Evolutionary conservation across 2,888 invertebrate species (phyloP).

Genomic region (Drosophila mimica): DNA sequence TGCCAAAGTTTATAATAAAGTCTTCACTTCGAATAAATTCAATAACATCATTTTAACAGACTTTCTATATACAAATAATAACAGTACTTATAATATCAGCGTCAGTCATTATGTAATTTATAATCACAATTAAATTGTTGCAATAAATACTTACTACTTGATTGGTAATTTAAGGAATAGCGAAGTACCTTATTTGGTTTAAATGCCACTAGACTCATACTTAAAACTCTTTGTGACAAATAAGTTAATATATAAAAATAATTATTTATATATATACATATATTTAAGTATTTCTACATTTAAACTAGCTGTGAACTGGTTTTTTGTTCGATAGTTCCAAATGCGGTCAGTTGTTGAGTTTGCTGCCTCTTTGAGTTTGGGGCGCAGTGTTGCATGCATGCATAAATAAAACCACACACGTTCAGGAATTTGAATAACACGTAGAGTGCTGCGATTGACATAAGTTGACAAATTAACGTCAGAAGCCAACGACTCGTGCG

Average conservation of each 20-base stretch:
- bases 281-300: neutral
- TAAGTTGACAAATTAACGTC: slow-evolving; percentile 63
- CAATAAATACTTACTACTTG: neutral
- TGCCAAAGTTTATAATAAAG: neutral
- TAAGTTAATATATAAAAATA: neutral
- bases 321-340: neutral
- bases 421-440: slow-evolving; percentile 29
- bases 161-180: neutral
- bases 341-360: slow-evolving; percentile 19
- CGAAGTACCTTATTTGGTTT: neutral
- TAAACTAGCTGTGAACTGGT: neutral
- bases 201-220: neutral
- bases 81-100: no score
- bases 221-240: neutral
- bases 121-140: neutral
- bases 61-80: no score
- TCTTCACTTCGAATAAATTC: neutral
- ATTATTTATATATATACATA: no score
- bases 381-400: slow-evolving; percentile 53
- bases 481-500: slow-evolving; percentile 48
- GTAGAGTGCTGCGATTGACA: slow-evolving; percentile 51
- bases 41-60: neutral
- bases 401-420: slow-evolving; percentile 28
- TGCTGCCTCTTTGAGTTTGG: slow-evolving; percentile 14
- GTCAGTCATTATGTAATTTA: neutral